Conservation (phyloP, 2,113 vertebrate species). For the Chaetodon trifascialis region DNA sequence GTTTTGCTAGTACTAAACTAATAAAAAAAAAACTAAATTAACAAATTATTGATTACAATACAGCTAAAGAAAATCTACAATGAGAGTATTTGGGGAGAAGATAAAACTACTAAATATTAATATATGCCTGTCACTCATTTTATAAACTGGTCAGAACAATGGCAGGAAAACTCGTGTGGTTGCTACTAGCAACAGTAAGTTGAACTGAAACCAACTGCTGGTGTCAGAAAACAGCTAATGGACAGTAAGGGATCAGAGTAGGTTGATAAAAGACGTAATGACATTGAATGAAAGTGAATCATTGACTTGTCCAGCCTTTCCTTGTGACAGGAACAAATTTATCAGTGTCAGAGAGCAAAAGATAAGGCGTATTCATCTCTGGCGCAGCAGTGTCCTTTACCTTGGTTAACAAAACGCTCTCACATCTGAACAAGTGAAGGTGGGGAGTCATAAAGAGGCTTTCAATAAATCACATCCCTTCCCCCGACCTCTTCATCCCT, state of each 20-base stretch:
- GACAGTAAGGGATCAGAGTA: background rate
- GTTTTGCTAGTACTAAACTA: too few relatives aligned
- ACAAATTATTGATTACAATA: too few relatives aligned
- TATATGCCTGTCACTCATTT: too few relatives aligned
- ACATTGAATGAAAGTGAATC: background rate
- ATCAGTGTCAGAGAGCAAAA: constrained; percentile 14
- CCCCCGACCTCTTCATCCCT: constrained; percentile 17
- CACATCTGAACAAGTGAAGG: constrained; percentile 23
- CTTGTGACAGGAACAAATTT: constrained; percentile 15
- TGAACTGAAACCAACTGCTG: background rate
- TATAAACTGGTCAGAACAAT: background rate
- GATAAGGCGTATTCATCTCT: constrained; percentile 6
- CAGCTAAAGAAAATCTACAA: too few relatives aligned
- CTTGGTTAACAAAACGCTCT: constrained; percentile 1
- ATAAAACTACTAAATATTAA: too few relatives aligned
- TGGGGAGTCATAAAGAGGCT: constrained; percentile 20
- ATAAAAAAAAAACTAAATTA: too few relatives aligned
- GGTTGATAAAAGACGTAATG: constrained; percentile 7
- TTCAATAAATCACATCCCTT: constrained; percentile 14
- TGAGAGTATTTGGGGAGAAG: too few relatives aligned
- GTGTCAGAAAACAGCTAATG: background rate
- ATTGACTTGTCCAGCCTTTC: constrained; percentile 25
- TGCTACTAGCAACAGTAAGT: background rate
- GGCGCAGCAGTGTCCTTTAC: background rate
- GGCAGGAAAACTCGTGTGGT: background rate